Base-by-base conservation (phyloP, 2,113 vertebrate species). In the Ceyx margarethae region DNA sequence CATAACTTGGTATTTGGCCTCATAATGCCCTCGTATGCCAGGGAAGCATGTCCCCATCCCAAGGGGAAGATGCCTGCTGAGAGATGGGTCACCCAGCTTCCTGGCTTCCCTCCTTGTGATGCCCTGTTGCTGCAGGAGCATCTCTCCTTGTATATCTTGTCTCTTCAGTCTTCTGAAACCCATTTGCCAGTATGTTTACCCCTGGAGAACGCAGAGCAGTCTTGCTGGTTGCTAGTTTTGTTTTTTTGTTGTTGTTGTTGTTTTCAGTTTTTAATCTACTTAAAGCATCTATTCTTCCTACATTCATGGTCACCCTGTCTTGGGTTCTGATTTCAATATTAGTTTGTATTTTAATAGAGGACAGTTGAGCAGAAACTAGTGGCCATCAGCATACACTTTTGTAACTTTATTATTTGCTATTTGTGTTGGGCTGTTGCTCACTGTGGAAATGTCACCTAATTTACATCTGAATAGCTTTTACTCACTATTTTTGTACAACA, bases 391-490 rank as follows among this genome's bases (percentile, higher is more conserved):
- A 72, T 77, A n/a, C 40, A 53, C 78, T 64, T 57, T 2, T 43
- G 68, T 51, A 95, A 93, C 88, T 86, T 91, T 35, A 74, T 56
- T 42, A 68, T 71, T 85, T 77, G 15, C 13, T 50, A 42, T 94
- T 90, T 93, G 81, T 88, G 67, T 87, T 56, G 6, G 78, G 26
- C 78, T 45, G 69, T 60, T 83, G 71, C 89, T 93, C 16, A 66
- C 90, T 85, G 65, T 74, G 68, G 89, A 93, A 96, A 78, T 93
- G 88, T 88, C 40, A 84, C 65, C 64, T 61, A 31, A 89, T 92
- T 96, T 87, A 51, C 92, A 95, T 94, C 48, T 87, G 85, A 84
- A 94, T 94, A 88, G 77, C 64, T 77, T 83, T 81, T 77, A 65
- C 69, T 58, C 66, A 11, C 72, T 76, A 54, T 62, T 69, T 50